Evolutionary conservation across 2,797 vertebrate genomes (phyloP).

Genomic region (Protonibea diacanthus): DNA sequence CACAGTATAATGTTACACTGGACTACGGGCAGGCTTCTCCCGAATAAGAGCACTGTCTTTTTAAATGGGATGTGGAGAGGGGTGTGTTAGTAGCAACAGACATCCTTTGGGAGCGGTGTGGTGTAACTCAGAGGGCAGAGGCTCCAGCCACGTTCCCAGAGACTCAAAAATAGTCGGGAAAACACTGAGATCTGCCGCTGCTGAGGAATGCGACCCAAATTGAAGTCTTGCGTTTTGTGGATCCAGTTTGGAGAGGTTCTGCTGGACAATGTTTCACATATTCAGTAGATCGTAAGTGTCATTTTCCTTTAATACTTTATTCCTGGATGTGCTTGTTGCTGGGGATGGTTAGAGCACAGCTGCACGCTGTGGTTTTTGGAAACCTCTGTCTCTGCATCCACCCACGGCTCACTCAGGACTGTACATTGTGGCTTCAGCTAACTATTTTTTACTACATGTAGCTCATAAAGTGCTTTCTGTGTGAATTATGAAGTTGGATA

Average conservation of each 20-base stretch:
- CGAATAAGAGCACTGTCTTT: slow-evolving; percentile 81
- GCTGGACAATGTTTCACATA: slow-evolving; percentile 82
- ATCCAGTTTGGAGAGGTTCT: slow-evolving; percentile 48
- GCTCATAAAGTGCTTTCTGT: slow-evolving; percentile 20
- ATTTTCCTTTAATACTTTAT: slow-evolving; percentile 46
- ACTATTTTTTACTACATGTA: slow-evolving; percentile 21
- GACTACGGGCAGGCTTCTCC: slow-evolving; percentile 31
- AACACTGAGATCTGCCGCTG: slow-evolving; percentile 59
- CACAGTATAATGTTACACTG: slow-evolving; percentile 21
- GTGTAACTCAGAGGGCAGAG: slow-evolving; percentile 80
- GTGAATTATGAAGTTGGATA: slow-evolving; percentile 9
- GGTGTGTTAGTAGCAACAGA: slow-evolving; percentile 85
- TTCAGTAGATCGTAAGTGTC: slow-evolving; percentile 83
- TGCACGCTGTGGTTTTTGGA: slow-evolving; percentile 55
- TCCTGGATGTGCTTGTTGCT: slow-evolving; percentile 15
- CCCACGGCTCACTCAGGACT: slow-evolving; percentile 39
- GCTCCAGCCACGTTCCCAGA: slow-evolving; percentile 82
- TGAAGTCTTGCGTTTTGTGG: slow-evolving; percentile 52
- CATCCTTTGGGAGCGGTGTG: slow-evolving; percentile 80
- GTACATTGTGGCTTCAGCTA: slow-evolving; percentile 9
- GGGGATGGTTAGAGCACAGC: slow-evolving; percentile 53
- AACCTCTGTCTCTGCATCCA: slow-evolving; percentile 57
- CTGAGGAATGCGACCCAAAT: slow-evolving; percentile 77
- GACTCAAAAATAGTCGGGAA: slow-evolving; percentile 81
- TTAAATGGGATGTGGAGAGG: slow-evolving; percentile 85